Percentiles rank a stretch among this genome's conserved stretches.
Conservation (phyloP, 1,140 invertebrate genomes). For the Eueides isabella region DNA sequence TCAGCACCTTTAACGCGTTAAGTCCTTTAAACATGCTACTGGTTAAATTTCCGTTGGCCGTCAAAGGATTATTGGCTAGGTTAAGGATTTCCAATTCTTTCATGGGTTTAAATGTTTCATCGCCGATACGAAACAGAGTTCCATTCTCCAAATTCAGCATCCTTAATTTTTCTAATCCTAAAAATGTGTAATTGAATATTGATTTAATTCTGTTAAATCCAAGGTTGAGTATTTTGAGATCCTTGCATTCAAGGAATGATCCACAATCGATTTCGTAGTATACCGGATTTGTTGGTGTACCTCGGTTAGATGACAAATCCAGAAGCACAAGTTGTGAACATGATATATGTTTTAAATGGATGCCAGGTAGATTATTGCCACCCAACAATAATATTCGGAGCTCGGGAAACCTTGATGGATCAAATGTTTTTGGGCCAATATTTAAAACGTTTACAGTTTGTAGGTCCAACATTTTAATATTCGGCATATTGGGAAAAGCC, state of each 20-base stretch:
- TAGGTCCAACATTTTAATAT: constrained; percentile 78
- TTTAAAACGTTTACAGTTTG: constrained; percentile 66
- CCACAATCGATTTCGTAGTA: constrained; percentile 76
- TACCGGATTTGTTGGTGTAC: constrained; percentile 60
- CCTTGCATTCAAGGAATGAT: constrained; percentile 57
- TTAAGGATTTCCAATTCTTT: constrained; percentile 78
- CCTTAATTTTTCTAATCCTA: constrained; percentile 72
- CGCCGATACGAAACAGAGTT: constrained; percentile 76
- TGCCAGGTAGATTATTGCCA: constrained; percentile 76
- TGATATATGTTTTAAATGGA: constrained; percentile 75
- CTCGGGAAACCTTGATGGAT: constrained; percentile 70
- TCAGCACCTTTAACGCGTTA: constrained; percentile 75
- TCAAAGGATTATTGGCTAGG: constrained; percentile 80
- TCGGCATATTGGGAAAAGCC: constrained; percentile 80
- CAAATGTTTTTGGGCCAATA: constrained; percentile 63
- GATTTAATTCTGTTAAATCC: constrained; percentile 78
- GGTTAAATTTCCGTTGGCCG: constrained; percentile 64
- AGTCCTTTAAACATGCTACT: constrained; percentile 76
- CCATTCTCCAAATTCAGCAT: constrained; percentile 80
- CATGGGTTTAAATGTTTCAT: constrained; percentile 69
- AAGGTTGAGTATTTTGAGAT: constrained; percentile 70
- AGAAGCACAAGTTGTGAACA: constrained; percentile 73
- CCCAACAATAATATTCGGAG: constrained; percentile 76
- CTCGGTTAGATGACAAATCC: constrained; percentile 79
- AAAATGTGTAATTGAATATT: constrained; percentile 76